Conservation (phyloP, 2,113 vertebrate species). For the Aix galericulata region DNA sequence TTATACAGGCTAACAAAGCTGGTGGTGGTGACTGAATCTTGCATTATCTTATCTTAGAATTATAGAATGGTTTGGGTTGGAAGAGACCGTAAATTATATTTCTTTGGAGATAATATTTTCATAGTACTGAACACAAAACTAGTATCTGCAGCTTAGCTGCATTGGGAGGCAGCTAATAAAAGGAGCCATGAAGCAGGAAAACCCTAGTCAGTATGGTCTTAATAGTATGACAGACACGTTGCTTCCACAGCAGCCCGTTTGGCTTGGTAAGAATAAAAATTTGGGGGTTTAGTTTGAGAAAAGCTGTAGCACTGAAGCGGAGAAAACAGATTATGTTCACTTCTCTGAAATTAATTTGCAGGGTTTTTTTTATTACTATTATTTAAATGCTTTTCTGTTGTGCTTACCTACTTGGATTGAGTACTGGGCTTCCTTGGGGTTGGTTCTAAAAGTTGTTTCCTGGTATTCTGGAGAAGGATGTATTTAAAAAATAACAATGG, state of each 20-base stretch:
- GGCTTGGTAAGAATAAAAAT: background rate
- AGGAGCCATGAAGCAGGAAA: background rate
- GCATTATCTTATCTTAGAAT: background rate
- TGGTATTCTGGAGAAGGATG: background rate
- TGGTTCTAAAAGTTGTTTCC: background rate
- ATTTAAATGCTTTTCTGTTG: background rate
- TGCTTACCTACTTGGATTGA: background rate
- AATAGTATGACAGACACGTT: background rate
- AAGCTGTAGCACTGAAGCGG: background rate
- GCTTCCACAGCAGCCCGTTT: background rate
- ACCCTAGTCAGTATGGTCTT: background rate
- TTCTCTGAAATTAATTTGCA: background rate
- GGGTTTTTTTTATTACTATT: background rate
- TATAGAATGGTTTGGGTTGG: no score
- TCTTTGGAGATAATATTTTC: background rate
- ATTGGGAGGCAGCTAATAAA: background rate
- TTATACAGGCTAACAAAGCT: background rate
- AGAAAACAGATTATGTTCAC: background rate
- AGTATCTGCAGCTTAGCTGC: background rate
- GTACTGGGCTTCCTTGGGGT: background rate
- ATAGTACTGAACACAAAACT: accelerated
- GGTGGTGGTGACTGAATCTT: background rate
- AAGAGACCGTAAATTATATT: background rate
- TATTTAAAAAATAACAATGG: background rate
- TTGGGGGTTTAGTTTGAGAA: background rate